phyloP scores from a whole-genome alignment of 2,888 invertebrate species.

The Parnassius glacialis region DNA sequence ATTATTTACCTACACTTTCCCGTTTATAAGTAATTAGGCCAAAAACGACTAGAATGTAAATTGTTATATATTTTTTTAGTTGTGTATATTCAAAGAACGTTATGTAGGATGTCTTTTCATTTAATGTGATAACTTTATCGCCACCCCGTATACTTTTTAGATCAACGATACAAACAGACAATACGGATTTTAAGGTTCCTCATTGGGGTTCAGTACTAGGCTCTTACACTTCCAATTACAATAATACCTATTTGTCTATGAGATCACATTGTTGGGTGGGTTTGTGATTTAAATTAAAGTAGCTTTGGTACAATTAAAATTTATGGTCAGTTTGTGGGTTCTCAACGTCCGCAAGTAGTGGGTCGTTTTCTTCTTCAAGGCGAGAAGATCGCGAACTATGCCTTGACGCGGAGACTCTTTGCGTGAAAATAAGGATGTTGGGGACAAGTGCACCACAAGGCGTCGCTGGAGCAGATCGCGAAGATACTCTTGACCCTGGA shows the following conservation, averaged over 20 bases:
- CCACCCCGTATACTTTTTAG: no score
- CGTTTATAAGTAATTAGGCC: no score
- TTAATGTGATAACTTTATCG: no score
- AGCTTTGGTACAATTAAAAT: conserved; percentile 47
- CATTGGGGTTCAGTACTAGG: conserved; percentile 41
- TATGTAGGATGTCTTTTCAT: no score
- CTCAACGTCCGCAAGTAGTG: conserved; percentile 77
- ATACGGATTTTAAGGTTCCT: conserved; percentile 39
- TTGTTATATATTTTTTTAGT: no score
- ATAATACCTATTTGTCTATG: conserved; percentile 31
- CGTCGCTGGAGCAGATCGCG: conserved; percentile 90
- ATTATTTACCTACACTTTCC: no score
- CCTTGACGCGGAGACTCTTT: conserved; percentile 74
- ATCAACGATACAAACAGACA: conserved; percentile 19
- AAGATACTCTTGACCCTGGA: conserved; percentile 82
- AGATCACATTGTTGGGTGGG: conserved; percentile 32
- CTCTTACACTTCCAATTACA: conserved; percentile 34
- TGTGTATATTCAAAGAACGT: no score
- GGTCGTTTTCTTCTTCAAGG: conserved; percentile 82
- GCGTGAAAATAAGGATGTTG: conserved; percentile 82
- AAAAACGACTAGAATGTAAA: no score
- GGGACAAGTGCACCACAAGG: conserved; percentile 87
- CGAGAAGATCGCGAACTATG: conserved; percentile 71
- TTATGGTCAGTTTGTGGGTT: conserved; percentile 59
- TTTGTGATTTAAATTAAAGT: conserved; percentile 27